Evolutionary conservation across 2,113 vertebrate species (phyloP).

Genomic region (Chlorodrepanis virens): DNA sequence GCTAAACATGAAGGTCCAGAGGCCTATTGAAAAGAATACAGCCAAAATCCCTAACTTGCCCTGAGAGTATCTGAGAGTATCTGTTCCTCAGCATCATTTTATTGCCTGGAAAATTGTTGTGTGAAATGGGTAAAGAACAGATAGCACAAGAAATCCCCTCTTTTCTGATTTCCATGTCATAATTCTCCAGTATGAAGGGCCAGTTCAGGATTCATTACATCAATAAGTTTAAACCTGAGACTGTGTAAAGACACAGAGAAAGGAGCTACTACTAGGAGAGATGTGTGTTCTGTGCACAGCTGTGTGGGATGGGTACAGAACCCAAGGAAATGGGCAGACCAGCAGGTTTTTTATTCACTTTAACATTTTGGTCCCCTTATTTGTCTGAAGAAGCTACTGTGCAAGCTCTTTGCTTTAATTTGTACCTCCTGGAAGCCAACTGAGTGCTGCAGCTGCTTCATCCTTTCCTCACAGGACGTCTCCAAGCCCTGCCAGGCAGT

Average conservation of each 20-base stretch:
- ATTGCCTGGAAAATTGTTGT: background rate
- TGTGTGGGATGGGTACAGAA: background rate
- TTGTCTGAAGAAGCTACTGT: background rate
- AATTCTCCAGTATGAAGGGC: background rate
- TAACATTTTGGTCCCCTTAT: background rate
- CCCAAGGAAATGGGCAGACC: background rate
- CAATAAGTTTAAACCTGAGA: background rate
- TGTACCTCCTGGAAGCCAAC: constrained; percentile 81
- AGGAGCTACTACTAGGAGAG: background rate
- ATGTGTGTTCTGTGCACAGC: background rate
- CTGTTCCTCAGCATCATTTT: background rate
- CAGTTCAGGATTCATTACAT: background rate
- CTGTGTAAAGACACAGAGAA: background rate
- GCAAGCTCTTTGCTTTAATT: background rate
- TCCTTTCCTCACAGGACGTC: constrained; percentile 71
- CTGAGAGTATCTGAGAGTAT: background rate
- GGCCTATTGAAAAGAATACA: background rate
- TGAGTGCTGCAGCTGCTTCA: constrained; percentile 75
- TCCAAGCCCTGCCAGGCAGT: constrained; percentile 81
- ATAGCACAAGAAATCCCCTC: background rate
- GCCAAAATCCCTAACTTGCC: background rate
- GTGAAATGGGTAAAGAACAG: background rate
- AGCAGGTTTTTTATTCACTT: background rate
- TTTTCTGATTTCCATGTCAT: background rate
- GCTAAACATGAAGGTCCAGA: background rate